phyloP scores from a whole-genome alignment of 2,797 vertebrate genomes.

The Pseudocheirus occidentalis region DNA sequence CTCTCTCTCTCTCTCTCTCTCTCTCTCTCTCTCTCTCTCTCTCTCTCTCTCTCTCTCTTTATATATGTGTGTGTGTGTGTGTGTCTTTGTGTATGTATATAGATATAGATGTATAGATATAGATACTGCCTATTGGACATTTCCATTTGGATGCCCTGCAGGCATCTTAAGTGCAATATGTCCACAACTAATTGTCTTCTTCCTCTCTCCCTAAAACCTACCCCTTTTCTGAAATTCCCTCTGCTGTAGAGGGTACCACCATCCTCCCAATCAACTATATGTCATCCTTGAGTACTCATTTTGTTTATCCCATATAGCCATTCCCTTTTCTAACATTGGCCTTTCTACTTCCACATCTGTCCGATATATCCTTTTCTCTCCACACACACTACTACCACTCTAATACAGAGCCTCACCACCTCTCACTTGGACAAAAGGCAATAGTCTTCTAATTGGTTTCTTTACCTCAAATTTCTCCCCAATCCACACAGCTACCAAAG shows the following conservation, averaged over 20 bases:
- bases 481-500: constrained; percentile 15
- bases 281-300: not conserved
- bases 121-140: not conserved
- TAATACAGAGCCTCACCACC: not conserved
- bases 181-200: not conserved
- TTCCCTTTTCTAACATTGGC: not conserved
- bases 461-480: not conserved
- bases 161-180: not conserved
- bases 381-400: not conserved
- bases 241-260: not conserved
- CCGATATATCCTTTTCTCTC: not conserved
- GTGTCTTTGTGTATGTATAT: too few relatives aligned
- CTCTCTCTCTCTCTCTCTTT: too few relatives aligned
- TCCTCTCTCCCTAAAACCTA: not conserved
- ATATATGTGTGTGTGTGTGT: too few relatives aligned
- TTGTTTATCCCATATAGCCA: not conserved
- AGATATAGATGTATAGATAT: too few relatives aligned
- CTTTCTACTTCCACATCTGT: not conserved
- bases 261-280: not conserved
- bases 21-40: too few relatives aligned
- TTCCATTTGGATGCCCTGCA: not conserved
- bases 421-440: not conserved
- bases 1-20: too few relatives aligned
- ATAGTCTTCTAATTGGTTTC: not conserved
- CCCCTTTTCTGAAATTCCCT: not conserved